phyloP scores from a whole-genome alignment of 2,113 vertebrate genomes.

The Scophthalmus maximus region DNA sequence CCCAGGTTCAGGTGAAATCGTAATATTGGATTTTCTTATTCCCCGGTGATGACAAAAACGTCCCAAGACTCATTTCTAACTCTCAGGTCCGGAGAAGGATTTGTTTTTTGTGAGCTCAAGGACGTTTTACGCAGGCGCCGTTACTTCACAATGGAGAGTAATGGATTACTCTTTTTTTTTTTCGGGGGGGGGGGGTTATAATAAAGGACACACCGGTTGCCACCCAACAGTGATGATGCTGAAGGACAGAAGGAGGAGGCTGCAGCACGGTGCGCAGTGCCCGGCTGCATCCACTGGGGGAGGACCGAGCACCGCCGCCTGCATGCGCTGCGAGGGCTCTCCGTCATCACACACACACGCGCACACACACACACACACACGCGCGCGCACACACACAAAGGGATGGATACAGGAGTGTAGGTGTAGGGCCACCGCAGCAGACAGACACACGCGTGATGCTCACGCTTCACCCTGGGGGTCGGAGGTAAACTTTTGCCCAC shows the following conservation, averaged over 20 bases:
- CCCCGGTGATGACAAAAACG: no score
- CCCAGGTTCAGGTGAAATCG: no score
- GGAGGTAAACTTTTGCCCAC: slow-evolving; percentile 80
- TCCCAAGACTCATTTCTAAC: no score
- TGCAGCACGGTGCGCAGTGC: slow-evolving; percentile 82
- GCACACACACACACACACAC: slow-evolving; percentile 56
- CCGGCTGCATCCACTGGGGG: slow-evolving; percentile 79
- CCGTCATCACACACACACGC: slow-evolving; percentile 71
- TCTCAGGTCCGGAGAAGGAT: no score
- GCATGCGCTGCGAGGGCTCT: slow-evolving; percentile 74
- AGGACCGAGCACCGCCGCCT: slow-evolving; percentile 79
- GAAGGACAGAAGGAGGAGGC: slow-evolving; percentile 63
- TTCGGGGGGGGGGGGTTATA: background rate
- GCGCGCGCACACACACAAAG: slow-evolving; percentile 72
- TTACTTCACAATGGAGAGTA: background rate
- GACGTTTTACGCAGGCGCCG: background rate
- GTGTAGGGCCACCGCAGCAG: slow-evolving; percentile 77
- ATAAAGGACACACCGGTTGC: slow-evolving; percentile 54
- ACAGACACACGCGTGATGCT: slow-evolving; percentile 81
- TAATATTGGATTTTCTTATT: no score
- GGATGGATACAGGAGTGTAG: slow-evolving; percentile 76
- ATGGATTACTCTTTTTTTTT: slow-evolving; percentile 1
- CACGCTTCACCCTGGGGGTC: slow-evolving; percentile 67
- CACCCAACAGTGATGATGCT: slow-evolving; percentile 26
- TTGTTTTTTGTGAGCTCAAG: no score